Conservation (phyloP, 2,113 vertebrate genomes). For the Bungarus multicinctus region DNA sequence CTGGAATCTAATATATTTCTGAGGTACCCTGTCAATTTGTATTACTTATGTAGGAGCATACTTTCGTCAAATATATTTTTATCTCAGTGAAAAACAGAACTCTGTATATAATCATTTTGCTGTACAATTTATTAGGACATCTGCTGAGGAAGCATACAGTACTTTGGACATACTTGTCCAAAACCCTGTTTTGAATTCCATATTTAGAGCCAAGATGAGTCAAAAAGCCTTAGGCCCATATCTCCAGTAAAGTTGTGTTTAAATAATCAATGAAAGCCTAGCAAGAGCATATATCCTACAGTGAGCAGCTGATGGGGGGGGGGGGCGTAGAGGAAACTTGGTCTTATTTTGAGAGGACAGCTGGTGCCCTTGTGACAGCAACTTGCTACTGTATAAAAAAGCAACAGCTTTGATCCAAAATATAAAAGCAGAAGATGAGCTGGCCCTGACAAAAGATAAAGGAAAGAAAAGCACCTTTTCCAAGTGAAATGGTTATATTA, state of each 20-base stretch:
- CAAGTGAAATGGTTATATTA: background rate
- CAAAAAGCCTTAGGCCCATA: background rate
- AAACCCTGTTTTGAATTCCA: no score
- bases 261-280: background rate
- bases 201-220: background rate
- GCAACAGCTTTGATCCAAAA: background rate
- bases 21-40: no score
- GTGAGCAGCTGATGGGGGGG: no score
- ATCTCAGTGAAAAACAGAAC: background rate
- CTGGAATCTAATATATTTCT: background rate
- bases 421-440: background rate
- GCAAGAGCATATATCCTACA: background rate
- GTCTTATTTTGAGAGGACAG: no score
- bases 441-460: background rate
- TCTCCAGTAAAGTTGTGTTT: background rate
- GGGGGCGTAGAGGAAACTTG: background rate
- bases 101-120: background rate
- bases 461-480: background rate
- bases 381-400: background rate
- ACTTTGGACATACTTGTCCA: background rate
- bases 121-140: background rate
- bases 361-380: background rate
- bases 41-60: background rate
- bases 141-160: background rate
- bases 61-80: background rate